Conservation (phyloP, 2,888 invertebrate genomes). For the Glomeris marginata region DNA sequence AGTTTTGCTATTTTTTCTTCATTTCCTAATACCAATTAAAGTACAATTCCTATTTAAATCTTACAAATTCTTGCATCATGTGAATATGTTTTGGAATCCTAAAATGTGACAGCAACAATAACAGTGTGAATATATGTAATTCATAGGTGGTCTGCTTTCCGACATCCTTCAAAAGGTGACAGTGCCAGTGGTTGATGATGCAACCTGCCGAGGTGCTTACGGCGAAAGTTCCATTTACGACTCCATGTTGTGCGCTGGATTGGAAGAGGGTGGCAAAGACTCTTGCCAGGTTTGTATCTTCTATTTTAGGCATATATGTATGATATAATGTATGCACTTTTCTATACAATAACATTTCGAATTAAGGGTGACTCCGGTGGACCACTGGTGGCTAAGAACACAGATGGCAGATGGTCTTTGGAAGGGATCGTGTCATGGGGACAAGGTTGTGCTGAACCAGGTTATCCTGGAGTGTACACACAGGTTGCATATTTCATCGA, state of each 20-base stretch:
- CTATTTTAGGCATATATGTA: no score
- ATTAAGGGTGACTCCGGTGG: constrained; percentile 10
- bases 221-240: not conserved
- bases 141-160: constrained; percentile 1
- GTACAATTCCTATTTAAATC: no score
- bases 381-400: not conserved
- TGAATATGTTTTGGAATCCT: no score
- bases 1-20: no score
- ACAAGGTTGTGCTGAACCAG: constrained; percentile 8
- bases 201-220: not conserved
- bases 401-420: not conserved
- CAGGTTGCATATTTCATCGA: not conserved
- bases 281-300: constrained; percentile 5
- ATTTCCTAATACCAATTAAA: no score
- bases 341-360: not conserved
- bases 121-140: not conserved
- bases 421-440: constrained; percentile 10
- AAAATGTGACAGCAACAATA: no score
- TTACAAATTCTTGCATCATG: no score
- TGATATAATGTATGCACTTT: not conserved
- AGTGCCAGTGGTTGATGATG: constrained; percentile 1
- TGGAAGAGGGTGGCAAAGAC: constrained; percentile 3
- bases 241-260: constrained; percentile 9
- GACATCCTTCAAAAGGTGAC: constrained; percentile 8
- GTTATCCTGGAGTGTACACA: constrained; percentile 7